These are phyloP conservation scores for Babylonia areolata DNA, from an alignment of 1,140 invertebrate species.

Conservation along the genomic window DNA sequence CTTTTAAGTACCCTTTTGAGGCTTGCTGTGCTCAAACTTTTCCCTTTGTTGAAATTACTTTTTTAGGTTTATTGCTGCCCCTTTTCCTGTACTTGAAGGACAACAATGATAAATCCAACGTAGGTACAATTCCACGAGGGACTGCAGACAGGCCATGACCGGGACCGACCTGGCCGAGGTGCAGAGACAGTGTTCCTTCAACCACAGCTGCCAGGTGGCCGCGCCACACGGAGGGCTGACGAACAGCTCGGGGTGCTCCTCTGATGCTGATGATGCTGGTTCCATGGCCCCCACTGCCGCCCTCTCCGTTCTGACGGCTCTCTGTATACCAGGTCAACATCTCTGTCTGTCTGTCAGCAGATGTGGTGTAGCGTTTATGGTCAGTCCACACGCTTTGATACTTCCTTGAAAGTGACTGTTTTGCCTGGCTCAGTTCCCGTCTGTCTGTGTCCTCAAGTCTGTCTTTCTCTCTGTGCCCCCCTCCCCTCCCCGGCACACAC, in stretches of 20 bases:
- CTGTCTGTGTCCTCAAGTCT: background rate
- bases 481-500: no score
- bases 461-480: background rate
- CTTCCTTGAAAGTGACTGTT: no score
- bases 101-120: background rate
- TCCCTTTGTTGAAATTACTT: no score
- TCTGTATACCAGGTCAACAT: conserved; percentile 20
- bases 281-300: background rate
- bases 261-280: no score
- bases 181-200: background rate
- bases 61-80: no score
- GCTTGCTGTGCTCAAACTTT: no score
- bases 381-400: no score
- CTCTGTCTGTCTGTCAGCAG: background rate
- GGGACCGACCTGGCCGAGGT: background rate
- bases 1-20: no score
- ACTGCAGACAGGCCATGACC: conserved; percentile 9
- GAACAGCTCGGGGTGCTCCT: background rate
- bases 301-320: background rate
- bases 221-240: background rate
- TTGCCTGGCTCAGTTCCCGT: no score
- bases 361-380: no score
- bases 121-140: background rate
- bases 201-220: background rate
- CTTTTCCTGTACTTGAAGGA: no score